These are phyloP conservation scores for Azorinus chamasolen DNA, from an alignment of 2,888 invertebrate species.

Conservation along the genomic window DNA sequence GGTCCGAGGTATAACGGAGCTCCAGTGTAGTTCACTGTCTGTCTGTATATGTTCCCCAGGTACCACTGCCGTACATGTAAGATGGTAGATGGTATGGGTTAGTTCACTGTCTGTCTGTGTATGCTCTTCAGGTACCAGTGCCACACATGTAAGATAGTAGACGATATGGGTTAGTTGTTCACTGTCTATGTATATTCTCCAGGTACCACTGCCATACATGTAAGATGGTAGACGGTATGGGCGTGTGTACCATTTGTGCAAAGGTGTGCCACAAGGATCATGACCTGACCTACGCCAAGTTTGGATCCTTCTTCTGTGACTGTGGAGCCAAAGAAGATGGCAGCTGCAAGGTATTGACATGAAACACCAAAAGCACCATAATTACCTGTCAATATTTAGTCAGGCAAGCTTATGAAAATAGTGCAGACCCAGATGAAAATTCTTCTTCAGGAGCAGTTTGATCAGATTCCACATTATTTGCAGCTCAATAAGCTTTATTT, in stretches of 20 bases:
- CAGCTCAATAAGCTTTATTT: too few species aligned
- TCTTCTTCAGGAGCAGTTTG: too few species aligned
- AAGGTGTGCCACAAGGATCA: conserved; percentile 98
- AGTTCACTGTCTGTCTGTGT: conserved; percentile 98
- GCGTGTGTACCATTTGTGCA: conserved; percentile 99
- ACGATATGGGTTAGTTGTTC: too few species aligned
- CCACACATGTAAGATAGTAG: conserved; percentile 88
- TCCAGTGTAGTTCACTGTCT: too few species aligned
- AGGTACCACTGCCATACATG: conserved; percentile 99
- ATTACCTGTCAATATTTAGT: too few species aligned
- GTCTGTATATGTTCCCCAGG: conserved; percentile 87
- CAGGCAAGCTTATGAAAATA: too few species aligned
- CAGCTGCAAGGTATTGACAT: conserved; percentile 81
- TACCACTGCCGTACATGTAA: conserved; percentile 99
- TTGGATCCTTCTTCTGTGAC: conserved; percentile 99
- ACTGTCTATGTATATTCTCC: not conserved
- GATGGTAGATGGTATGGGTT: conserved; percentile 99
- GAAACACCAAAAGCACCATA: too few species aligned
- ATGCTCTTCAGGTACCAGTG: conserved; percentile 99
- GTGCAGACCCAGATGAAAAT: too few species aligned
- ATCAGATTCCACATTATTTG: too few species aligned
- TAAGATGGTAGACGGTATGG: conserved; percentile 99
- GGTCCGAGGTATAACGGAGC: too few species aligned
- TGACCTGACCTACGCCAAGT: conserved; percentile 98
- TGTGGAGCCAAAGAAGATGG: conserved; percentile 96